A percentile compares a stretch with the other conserved stretches of the same genome.
These are phyloP conservation scores for Schizaphis graminum DNA, from an alignment of 2,888 invertebrate genomes.

Conservation along the genomic window DNA sequence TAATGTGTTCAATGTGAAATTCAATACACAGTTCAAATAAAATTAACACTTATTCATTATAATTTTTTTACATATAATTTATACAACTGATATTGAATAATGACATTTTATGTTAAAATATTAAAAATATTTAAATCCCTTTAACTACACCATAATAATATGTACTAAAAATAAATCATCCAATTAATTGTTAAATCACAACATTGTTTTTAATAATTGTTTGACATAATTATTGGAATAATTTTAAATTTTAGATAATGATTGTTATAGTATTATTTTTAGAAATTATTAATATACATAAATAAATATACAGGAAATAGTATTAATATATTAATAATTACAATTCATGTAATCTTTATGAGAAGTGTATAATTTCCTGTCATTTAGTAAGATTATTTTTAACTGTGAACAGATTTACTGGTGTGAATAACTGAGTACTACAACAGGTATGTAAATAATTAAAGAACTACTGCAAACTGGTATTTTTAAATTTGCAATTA, in stretches of 20 bases:
- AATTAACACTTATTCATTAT: neutral
- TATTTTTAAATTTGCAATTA: neutral
- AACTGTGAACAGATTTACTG: neutral
- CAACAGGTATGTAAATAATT: neutral
- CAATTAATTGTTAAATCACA: neutral
- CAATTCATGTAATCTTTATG: neutral
- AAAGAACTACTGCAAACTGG: neutral
- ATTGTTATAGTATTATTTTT: neutral
- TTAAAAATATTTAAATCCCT: neutral
- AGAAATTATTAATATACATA: neutral
- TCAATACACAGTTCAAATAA: neutral
- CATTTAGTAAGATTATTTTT: neutral
- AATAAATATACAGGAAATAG: neutral
- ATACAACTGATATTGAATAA: neutral
- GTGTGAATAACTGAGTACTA: neutral
- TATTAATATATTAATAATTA: neutral
- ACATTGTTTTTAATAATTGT: neutral
- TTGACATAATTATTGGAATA: neutral
- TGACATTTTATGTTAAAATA: neutral
- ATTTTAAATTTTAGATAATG: neutral
- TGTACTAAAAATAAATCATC: neutral
- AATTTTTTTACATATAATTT: neutral
- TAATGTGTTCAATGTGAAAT: neutral
- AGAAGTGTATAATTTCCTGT: neutral
- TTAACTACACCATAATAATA: neutral